Percentiles rank a stretch among this genome's conserved stretches.
phyloP scores from a whole-genome alignment of 2,797 vertebrate genomes.

The Coreius guichenoti region DNA sequence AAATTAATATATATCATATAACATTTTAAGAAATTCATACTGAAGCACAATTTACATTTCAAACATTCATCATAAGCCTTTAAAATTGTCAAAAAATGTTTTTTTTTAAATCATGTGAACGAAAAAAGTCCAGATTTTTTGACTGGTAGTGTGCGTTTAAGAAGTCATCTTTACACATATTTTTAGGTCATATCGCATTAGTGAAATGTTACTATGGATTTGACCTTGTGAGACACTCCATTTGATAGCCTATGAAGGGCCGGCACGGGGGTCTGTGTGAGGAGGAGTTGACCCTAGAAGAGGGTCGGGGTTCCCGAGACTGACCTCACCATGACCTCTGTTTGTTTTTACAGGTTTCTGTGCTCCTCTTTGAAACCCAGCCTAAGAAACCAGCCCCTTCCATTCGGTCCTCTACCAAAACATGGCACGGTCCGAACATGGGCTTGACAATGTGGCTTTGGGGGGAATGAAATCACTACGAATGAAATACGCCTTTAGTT shows the following conservation, averaged over 20 bases:
- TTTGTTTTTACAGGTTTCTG: slow-evolving; percentile 88
- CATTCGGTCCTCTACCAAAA: slow-evolving; percentile 75
- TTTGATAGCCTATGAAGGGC: slow-evolving; percentile 51
- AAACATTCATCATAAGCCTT: background rate
- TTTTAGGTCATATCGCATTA: slow-evolving; percentile 21
- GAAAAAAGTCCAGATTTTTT: background rate
- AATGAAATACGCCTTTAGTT: background rate
- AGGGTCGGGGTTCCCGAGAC: slow-evolving; percentile 76
- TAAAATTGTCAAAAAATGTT: background rate
- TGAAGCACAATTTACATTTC: background rate
- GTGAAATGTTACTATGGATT: slow-evolving; percentile 61
- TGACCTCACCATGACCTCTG: slow-evolving; percentile 87
- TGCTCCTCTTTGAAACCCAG: slow-evolving; percentile 81
- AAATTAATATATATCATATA: too few species aligned
- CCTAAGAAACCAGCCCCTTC: slow-evolving; percentile 76
- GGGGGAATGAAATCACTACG: background rate
- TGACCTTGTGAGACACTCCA: slow-evolving; percentile 58
- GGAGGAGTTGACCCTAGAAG: slow-evolving; percentile 50
- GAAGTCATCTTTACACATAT: background rate
- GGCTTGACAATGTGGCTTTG: slow-evolving; percentile 5
- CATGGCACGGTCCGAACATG: slow-evolving; percentile 31
- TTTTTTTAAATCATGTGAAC: background rate
- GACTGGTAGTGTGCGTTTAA: background rate
- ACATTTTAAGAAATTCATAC: background rate
- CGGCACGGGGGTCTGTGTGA: slow-evolving; percentile 34